Conservation (phyloP, 2,888 invertebrate genomes). For the Drosophila monieri region DNA sequence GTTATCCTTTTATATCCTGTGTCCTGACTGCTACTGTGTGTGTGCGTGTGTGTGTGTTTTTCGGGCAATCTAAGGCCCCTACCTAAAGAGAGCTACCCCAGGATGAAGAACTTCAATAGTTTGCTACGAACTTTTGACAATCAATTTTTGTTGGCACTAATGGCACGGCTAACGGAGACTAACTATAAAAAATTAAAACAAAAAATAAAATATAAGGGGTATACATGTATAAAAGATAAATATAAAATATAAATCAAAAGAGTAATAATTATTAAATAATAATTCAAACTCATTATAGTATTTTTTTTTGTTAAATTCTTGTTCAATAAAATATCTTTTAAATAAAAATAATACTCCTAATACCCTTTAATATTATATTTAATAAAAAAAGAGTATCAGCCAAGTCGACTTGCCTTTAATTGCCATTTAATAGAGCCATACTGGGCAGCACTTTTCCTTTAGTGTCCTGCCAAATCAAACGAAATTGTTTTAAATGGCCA, state of each 20-base stretch:
- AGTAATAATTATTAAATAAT: too few species aligned
- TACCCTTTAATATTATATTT: too few species aligned
- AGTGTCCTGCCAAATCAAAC: conserved; percentile 51
- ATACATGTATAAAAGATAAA: background rate
- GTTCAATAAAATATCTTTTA: too few species aligned
- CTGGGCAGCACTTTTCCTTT: conserved; percentile 16
- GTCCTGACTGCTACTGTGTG: background rate
- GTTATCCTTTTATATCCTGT: background rate
- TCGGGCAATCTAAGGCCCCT: conserved; percentile 2
- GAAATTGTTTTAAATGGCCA: conserved; percentile 62
- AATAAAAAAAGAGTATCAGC: background rate
- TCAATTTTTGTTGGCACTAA: background rate
- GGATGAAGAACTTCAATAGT: background rate
- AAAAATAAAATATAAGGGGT: background rate
- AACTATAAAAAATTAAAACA: background rate
- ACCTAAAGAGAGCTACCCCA: background rate
- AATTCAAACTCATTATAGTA: too few species aligned
- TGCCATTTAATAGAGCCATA: conserved; percentile 37
- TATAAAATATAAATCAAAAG: background rate
- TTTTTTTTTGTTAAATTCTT: too few species aligned
- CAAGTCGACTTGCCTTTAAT: conserved; percentile 1
- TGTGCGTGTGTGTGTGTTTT: background rate
- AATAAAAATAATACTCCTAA: background rate
- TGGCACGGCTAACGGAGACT: background rate
- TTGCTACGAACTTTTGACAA: background rate